phyloP scores from a whole-genome alignment of 2,797 vertebrate species.

The Oreochromis mossambicus region DNA sequence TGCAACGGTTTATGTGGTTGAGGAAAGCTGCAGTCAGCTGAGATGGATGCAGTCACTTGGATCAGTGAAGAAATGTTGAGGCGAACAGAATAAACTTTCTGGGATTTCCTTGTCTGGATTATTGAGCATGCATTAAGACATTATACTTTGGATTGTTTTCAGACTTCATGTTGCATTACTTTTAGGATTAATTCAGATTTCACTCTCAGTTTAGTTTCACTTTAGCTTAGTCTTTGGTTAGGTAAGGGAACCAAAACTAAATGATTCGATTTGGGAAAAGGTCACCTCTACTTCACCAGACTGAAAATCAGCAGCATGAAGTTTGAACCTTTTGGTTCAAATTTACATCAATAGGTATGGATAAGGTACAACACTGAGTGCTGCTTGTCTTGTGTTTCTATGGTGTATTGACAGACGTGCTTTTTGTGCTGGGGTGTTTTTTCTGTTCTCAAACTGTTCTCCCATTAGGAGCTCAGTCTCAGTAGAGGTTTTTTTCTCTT shows the following conservation, averaged over 20 bases:
- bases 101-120: not conserved
- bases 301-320: not conserved
- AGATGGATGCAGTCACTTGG: not conserved
- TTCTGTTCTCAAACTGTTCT: no score
- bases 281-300: not conserved
- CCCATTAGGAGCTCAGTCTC: accelerated
- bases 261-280: not conserved
- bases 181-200: not conserved
- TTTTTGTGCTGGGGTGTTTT: no score
- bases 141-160: not conserved
- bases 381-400: no score
- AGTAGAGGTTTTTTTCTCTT: no score
- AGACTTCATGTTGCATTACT: not conserved
- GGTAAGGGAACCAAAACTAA: not conserved
- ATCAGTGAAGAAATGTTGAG: not conserved
- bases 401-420: no score
- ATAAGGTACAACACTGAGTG: not conserved
- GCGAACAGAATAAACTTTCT: not conserved
- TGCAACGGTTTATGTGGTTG: not conserved
- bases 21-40: not conserved
- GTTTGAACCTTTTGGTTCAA: not conserved
- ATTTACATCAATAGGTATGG: not conserved
- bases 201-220: not conserved
- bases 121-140: not conserved
- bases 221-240: not conserved